Base-by-base conservation (phyloP, 30 jellyfish, hydroid and myxozoan species). In the Hydractinia echinata region DNA sequence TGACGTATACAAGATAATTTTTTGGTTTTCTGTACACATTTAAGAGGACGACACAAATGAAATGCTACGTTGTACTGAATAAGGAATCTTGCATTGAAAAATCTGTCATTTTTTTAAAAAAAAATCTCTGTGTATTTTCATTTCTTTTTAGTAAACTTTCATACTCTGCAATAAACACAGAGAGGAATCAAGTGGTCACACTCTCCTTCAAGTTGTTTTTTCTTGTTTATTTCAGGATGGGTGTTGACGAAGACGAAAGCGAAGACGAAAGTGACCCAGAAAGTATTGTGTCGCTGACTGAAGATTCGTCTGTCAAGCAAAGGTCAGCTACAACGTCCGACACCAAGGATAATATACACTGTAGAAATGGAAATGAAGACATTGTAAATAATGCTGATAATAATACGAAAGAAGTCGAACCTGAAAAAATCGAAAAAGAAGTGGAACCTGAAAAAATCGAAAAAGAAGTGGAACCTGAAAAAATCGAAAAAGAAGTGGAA, bases 161-260 rank as follows among this genome's bases (percentile, higher is more conserved):
- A 30, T 30, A 30, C 44, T 30, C 44, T 30, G 44, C 2, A 30
- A 30, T 2, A 30, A 30, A 30, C 44, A 30, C 44, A 2, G 44
- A 30, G 44, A 30, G 44, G 44, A 30, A 30, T 30, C 44, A 30
- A 30, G 44, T 30, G 44, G 44, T 30, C 2, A 30, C 44, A 30
- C 44, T 30, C 44, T 30, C 44, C 44, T 30, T 30, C 44, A 30
- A 30, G 44, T 30, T 30, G 44, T 30, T 1, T 30, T 30, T 30
- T 30, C 1, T 30, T 30, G 44, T 30, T 30, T 68, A 7, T 72
- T 21, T 5, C 4, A 77, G 85, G 85, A 77, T 77, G 53, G 85
- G 85, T 4, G 58, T 77, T n/a, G 66, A 64, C 30, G 85, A 77
- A 8, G 85, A 77, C 60, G 85, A 52, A 77, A 60, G 55, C 5